Percentiles rank a stretch among this genome's conserved stretches.
Evolutionary conservation across 2,888 invertebrate species (phyloP).

Genomic region (Iselma pallidipennis): DNA sequence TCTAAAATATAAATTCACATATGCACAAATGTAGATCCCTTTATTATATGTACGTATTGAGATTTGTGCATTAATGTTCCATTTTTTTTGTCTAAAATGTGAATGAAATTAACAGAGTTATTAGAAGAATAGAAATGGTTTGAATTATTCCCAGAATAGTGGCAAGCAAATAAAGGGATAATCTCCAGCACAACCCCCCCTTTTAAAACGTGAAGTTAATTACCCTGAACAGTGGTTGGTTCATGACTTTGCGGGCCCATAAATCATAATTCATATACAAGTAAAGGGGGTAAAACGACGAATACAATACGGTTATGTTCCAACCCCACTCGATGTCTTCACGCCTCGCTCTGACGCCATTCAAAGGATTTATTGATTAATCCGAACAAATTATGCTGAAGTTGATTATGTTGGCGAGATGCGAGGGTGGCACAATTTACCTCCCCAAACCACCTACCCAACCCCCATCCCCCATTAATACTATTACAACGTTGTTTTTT

Average conservation of each 20-base stretch:
- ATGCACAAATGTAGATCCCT: no score
- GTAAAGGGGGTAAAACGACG: conserved; percentile 32
- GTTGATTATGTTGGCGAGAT: conserved; percentile 6
- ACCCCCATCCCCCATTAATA: not conserved
- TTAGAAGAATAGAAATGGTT: conserved; percentile 1
- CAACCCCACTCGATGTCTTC: conserved; percentile 40
- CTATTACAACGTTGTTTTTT: not conserved
- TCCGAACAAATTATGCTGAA: conserved; percentile 24
- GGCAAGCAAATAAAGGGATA: conserved; percentile 22
- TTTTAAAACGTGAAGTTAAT: conserved; percentile 51
- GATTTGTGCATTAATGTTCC: no score
- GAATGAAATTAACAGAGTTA: not conserved
- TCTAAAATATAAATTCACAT: no score
- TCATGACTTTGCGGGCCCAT: conserved; percentile 51
- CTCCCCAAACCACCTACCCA: no score
- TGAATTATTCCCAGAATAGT: conserved; percentile 11
- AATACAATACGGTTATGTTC: conserved; percentile 41
- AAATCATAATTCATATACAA: conserved; percentile 56
- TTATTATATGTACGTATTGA: no score
- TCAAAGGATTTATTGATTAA: conserved; percentile 28
- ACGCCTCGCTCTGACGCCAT: conserved; percentile 43
- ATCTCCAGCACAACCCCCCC: conserved; percentile 32
- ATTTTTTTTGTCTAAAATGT: not conserved
- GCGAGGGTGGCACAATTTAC: not conserved
- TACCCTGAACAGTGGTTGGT: conserved; percentile 55